Evolutionary conservation across 2,113 vertebrate species (phyloP).

Genomic region (Amphiprion percula): DNA sequence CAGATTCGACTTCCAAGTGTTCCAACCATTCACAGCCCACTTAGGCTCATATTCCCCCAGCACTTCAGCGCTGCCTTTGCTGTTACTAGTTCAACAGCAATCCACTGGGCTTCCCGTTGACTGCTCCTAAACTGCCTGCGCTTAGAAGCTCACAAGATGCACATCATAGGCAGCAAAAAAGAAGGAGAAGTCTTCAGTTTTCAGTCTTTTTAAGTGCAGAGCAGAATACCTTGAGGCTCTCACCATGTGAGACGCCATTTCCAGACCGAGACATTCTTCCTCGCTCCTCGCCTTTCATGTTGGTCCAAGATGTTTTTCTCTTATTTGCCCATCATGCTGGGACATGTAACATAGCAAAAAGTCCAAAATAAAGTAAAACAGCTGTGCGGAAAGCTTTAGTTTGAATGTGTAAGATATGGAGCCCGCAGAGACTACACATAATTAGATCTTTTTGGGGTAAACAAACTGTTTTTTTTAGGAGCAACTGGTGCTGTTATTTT

Average conservation of each 20-base stretch:
- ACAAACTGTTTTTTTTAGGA: constrained; percentile 62
- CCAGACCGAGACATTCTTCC: constrained; percentile 43
- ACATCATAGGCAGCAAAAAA: constrained; percentile 60
- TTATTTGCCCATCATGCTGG: constrained; percentile 45
- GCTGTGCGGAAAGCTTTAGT: constrained; percentile 32
- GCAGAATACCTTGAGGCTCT: constrained; percentile 62
- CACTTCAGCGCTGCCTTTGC: constrained; percentile 54
- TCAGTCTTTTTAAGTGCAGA: constrained; percentile 56
- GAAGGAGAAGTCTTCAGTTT: constrained; percentile 51
- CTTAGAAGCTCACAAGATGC: constrained; percentile 53
- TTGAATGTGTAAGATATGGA: constrained; percentile 45
- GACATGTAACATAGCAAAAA: constrained; percentile 23
- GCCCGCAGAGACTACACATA: constrained; percentile 42
- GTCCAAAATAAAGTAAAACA: constrained; percentile 31
- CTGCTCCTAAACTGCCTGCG: constrained; percentile 52
- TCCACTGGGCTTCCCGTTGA: constrained; percentile 48
- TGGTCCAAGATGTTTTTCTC: constrained; percentile 47
- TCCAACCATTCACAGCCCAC: constrained; percentile 62
- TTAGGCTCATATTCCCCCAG: constrained; percentile 58
- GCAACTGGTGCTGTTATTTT: constrained; percentile 37
- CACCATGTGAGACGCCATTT: constrained; percentile 36
- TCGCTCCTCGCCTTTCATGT: constrained; percentile 54
- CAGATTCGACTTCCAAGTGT: constrained; percentile 41
- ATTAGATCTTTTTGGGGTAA: constrained; percentile 69
- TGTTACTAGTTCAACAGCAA: constrained; percentile 52